Evolutionary conservation across 2,888 invertebrate species (phyloP), one percentile per base, ranked within the genome.

Genomic region (Theristus sp.): DNA sequence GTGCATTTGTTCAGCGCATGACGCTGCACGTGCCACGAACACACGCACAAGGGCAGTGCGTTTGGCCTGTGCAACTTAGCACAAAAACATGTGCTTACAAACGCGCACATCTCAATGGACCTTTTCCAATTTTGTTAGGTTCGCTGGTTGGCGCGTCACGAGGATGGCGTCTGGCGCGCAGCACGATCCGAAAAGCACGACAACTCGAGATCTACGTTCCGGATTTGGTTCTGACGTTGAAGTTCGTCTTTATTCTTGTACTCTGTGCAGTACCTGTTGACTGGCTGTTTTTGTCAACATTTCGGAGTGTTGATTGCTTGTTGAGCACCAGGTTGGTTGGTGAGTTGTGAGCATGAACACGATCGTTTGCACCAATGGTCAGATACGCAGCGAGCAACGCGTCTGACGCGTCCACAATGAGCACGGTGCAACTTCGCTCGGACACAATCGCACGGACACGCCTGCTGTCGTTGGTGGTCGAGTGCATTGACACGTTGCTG

Each of bases 401-500:
- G 46, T 17, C 10, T 10, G 13, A 46, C 46, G 22, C 13, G 10
- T 10, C 13, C 46, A 46, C 13, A 17, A 22, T 46, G 46, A 10
- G 29, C 22, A 81, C 88, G 64, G 84, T 89, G 0, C 86, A 87
- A 70, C 75, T 69, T 57, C 63, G 65, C 25, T 60, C 58, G 26
- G 64, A 65, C 46, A 22, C 22, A n/a, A 38, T 46, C 17, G 60
- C 61, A 26, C 57, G 61, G 31, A 62, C 60, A n/a, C 54, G 59
- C 27, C 61, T 93, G 24, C 75, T 93, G 61, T 87, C 93, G 0
- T 76, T 91, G 31, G 83, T 89, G 1, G 89, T 94, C 0, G 94
- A 94, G 74, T 91, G 94, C 72, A 86, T 98, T 64, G 98, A 98
- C 75, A 83, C 91, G 59, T 78, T 98, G 57, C 78, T 98, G 0